Conservation (phyloP, 1,140 invertebrate genomes). For the Drosophila mojavensis region DNA sequence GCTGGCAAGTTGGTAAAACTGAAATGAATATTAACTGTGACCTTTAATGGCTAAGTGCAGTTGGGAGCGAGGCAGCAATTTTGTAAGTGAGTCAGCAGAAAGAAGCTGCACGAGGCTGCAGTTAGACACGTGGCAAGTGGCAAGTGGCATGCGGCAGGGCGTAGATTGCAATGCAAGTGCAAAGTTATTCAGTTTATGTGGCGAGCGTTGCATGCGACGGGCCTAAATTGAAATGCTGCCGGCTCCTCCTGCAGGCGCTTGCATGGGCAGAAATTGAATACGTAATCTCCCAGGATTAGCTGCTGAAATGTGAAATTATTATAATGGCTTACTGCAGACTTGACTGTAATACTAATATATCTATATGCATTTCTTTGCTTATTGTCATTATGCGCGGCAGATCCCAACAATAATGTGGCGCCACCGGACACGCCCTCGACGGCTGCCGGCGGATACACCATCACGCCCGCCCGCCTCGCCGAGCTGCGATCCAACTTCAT, state of each 20-base stretch:
- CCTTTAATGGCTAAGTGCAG: conserved; percentile 71
- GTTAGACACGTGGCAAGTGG: conserved; percentile 12
- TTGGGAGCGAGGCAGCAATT: conserved; percentile 42
- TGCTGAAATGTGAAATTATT: conserved; percentile 63
- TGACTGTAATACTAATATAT: conserved; percentile 11
- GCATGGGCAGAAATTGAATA: conserved; percentile 65
- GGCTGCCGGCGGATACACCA: conserved; percentile 86
- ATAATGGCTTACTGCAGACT: conserved; percentile 11
- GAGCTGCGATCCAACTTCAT: conserved; percentile 90
- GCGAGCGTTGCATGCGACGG: conserved; percentile 10
- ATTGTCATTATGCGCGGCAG: conserved; percentile 39
- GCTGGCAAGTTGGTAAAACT: conserved; percentile 55
- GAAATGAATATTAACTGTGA: conserved; percentile 82
- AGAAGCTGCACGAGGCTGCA: conserved; percentile 30
- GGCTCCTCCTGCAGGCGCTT: background rate
- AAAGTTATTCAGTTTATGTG: conserved; percentile 47
- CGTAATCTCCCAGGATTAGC: conserved; percentile 72
- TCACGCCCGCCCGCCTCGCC: conserved; percentile 87
- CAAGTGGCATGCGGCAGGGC: conserved; percentile 7
- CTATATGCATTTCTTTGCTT: background rate
- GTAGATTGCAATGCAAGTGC: conserved; percentile 31
- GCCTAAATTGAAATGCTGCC: conserved; percentile 49
- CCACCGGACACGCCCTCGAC: conserved; percentile 84
- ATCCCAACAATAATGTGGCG: conserved; percentile 85
- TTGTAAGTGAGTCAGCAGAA: conserved; percentile 48